Conservation (phyloP, 2,888 invertebrate species). For the Oligia fasciuncula region DNA sequence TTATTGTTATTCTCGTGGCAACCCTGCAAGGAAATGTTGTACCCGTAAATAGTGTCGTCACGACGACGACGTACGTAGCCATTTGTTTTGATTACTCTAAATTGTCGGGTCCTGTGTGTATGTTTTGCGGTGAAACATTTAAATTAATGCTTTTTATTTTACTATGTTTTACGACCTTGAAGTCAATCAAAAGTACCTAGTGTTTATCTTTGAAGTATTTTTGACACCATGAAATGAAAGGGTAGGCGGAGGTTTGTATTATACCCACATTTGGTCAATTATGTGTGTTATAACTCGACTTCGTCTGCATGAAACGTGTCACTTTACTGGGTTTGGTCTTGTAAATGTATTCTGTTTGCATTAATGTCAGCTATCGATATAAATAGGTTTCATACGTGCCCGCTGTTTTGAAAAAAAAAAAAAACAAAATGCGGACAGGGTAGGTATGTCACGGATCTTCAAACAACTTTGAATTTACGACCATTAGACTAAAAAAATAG, state of each 20-base stretch:
- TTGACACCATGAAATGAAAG: not conserved
- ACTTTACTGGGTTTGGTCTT: no score
- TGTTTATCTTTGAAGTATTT: not conserved
- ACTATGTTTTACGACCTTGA: conserved; percentile 18
- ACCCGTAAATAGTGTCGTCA: conserved; percentile 69
- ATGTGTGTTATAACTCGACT: not conserved
- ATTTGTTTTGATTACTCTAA: conserved; percentile 68
- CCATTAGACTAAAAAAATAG: no score
- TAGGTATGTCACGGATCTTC: no score
- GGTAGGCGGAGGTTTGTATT: not conserved
- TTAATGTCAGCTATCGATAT: no score
- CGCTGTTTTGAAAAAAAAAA: no score
- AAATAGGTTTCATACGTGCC: no score
- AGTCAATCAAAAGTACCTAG: not conserved
- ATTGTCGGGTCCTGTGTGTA: conserved; percentile 54
- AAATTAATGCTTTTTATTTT: conserved; percentile 11
- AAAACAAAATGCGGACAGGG: no score
- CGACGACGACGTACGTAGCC: conserved; percentile 57
- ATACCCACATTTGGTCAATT: not conserved
- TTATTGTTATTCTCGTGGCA: not conserved
- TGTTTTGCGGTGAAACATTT: conserved; percentile 36
- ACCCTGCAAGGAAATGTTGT: conserved; percentile 46
- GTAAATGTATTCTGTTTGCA: no score
- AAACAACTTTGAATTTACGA: no score
- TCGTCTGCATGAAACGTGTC: no score